Conservation (phyloP, 1,140 invertebrate species). For the Lordiphosa collinella region DNA sequence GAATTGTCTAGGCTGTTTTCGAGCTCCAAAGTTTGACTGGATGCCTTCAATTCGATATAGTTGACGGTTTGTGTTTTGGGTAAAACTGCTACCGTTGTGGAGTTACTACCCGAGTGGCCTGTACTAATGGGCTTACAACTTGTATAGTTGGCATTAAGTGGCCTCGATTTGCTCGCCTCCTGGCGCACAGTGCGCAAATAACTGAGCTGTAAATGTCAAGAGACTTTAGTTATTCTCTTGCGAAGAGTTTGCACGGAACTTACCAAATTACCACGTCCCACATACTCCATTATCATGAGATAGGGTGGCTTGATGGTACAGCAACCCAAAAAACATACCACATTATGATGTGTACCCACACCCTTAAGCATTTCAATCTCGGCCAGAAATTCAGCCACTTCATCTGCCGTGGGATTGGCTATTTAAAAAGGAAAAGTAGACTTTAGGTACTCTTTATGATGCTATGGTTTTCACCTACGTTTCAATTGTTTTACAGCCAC, state of each 20-base stretch:
- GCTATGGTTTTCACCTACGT: conserved; percentile 76
- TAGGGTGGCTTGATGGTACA: conserved; percentile 85
- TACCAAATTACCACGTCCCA: conserved; percentile 89
- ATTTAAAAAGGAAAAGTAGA: not conserved
- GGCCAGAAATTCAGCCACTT: conserved; percentile 84
- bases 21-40: conserved; percentile 15
- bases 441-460: no score
- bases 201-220: conserved; percentile 28
- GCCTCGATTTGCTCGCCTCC: conserved; percentile 35
- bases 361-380: conserved; percentile 91
- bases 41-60: conserved; percentile 66
- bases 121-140: conserved; percentile 19
- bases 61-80: conserved; percentile 35
- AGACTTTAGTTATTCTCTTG: not conserved
- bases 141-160: conserved; percentile 45
- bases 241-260: not conserved
- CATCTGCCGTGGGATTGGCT: conserved; percentile 81
- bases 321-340: conserved; percentile 89
- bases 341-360: conserved; percentile 87
- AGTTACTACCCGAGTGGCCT: not conserved
- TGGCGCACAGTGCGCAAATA: conserved; percentile 61
- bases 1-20: conserved; percentile 9
- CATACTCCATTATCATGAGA: conserved; percentile 89
- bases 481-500: conserved; percentile 88
- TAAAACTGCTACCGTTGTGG: not conserved